Conservation (phyloP, 2,797 vertebrate species). For the Tragopan temminckii region DNA sequence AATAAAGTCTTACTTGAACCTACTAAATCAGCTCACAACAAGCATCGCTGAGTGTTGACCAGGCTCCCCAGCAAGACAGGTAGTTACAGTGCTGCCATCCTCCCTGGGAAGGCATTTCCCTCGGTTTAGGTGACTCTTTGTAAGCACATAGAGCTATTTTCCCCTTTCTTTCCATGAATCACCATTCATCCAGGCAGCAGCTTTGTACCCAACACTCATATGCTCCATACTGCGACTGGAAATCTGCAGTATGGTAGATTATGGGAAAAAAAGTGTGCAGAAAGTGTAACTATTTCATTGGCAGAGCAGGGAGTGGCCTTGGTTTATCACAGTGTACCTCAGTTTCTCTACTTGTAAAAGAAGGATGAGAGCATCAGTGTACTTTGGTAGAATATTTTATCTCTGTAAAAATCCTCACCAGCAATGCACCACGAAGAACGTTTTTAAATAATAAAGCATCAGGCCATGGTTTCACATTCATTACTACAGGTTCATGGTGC, state of each 20-base stretch:
- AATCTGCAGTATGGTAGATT: not conserved
- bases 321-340: not conserved
- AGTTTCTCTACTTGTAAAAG: not conserved
- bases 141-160: not conserved
- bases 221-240: not conserved
- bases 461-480: not conserved
- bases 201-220: not conserved
- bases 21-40: not conserved
- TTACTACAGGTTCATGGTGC: not conserved
- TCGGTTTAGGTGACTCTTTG: not conserved
- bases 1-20: not conserved
- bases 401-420: not conserved
- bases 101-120: slow-evolving; percentile 17
- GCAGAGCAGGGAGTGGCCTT: not conserved
- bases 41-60: not conserved
- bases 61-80: not conserved
- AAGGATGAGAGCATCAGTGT: not conserved
- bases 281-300: not conserved
- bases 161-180: slow-evolving; percentile 2
- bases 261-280: not conserved
- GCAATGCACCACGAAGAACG: not conserved
- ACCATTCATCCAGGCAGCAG: not conserved
- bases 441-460: not conserved
- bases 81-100: not conserved
- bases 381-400: not conserved